Percentiles rank a stretch among this genome's conserved stretches.
Evolutionary conservation across 2,888 invertebrate genomes (phyloP).

Genomic region (Zhuqinia jingwanae): DNA sequence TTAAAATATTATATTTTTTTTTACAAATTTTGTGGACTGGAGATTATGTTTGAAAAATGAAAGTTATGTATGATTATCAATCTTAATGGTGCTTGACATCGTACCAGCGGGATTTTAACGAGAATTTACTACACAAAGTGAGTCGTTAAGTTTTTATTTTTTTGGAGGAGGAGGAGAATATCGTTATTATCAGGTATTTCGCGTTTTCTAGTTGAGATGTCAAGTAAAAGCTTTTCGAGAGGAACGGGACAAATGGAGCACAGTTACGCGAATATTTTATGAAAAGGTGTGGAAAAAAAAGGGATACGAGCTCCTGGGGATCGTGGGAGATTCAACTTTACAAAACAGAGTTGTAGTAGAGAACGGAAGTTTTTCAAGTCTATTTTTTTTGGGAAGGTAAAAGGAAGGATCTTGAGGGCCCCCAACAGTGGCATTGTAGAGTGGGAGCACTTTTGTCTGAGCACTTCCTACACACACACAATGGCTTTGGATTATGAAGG

Average conservation of each 20-base stretch:
- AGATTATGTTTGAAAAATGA: constrained; percentile 38
- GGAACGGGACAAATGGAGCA: constrained; percentile 62
- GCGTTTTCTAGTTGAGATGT: background rate
- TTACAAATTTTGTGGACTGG: no score
- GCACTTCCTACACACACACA: background rate
- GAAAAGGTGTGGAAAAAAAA: constrained; percentile 4
- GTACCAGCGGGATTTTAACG: constrained; percentile 61
- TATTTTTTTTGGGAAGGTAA: background rate
- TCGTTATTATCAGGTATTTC: constrained; percentile 6
- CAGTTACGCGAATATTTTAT: constrained; percentile 49
- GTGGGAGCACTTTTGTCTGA: constrained; percentile 39
- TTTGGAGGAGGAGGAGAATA: background rate
- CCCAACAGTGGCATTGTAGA: constrained; percentile 63
- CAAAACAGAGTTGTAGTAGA: constrained; percentile 18
- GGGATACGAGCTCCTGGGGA: constrained; percentile 5
- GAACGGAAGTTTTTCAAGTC: constrained; percentile 57
- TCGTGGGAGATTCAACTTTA: no score
- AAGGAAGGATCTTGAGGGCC: constrained; percentile 43
- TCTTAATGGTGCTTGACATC: constrained; percentile 19
- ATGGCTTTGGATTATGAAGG: constrained; percentile 9
- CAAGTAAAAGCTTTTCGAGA: background rate
- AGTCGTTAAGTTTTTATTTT: background rate
- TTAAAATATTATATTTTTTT: constrained; percentile 3
- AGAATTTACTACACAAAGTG: background rate
- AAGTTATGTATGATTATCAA: constrained; percentile 38